Evolutionary conservation across 2,113 vertebrate species (phyloP).

Genomic region (Phasianus colchicus): DNA sequence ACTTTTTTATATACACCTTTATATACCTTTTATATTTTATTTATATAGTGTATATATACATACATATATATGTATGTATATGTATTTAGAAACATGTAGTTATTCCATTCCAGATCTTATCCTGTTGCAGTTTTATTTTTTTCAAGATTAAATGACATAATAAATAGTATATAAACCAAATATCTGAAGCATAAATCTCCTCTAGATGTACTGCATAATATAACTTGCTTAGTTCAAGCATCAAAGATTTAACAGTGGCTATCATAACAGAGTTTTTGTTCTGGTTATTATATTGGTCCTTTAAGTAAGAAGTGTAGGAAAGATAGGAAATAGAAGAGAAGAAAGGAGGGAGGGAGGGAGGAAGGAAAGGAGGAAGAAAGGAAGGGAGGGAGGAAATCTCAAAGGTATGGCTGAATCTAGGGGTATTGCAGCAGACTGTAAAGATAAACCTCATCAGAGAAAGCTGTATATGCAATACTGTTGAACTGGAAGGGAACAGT

Average conservation of each 20-base stretch:
- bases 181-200: background rate
- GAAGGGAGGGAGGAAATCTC: background rate
- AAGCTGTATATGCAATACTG: background rate
- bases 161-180: background rate
- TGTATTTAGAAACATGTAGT: background rate
- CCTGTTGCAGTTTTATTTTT: background rate
- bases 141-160: background rate
- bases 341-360: too few relatives aligned
- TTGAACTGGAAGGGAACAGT: conserved; percentile 17
- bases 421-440: background rate
- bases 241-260: background rate
- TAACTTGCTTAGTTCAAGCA: background rate
- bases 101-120: background rate
- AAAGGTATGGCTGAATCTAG: background rate
- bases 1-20: background rate
- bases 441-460: background rate
- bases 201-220: background rate
- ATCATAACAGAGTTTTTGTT: background rate
- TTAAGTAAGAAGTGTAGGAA: background rate
- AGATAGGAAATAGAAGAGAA: too few relatives aligned
- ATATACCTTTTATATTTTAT: background rate
- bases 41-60: background rate
- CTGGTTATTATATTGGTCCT: background rate
- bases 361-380: accelerated
- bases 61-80: background rate